Conservation (phyloP, 1,140 invertebrate species). For the Danaus melanippus region DNA sequence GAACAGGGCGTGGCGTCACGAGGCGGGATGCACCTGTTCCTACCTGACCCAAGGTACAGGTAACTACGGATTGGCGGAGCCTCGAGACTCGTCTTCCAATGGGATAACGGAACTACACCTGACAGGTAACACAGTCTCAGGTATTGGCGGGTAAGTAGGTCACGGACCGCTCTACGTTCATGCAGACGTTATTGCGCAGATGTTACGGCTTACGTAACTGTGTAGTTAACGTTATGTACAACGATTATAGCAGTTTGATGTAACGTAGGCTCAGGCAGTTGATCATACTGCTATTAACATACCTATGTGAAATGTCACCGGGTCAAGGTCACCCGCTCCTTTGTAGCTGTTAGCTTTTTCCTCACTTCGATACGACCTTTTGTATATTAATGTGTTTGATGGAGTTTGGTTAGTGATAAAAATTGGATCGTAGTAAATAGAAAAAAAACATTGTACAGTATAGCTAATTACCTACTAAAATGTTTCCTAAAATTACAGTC, state of each 20-base stretch:
- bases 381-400: too few relatives aligned
- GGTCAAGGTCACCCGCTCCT: too few relatives aligned
- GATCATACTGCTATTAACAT: too few relatives aligned
- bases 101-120: slow-evolving; percentile 20
- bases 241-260: neutral
- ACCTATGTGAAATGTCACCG: too few relatives aligned
- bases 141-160: slow-evolving; percentile 43
- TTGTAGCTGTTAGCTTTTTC: too few relatives aligned
- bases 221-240: slow-evolving; percentile 1
- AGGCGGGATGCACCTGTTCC: slow-evolving; percentile 43
- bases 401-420: too few relatives aligned
- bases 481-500: too few relatives aligned
- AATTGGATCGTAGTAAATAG: too few relatives aligned
- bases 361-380: too few relatives aligned
- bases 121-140: slow-evolving; percentile 30
- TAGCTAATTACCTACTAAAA: too few relatives aligned
- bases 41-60: slow-evolving; percentile 40
- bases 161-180: slow-evolving; percentile 16
- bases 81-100: slow-evolving; percentile 20
- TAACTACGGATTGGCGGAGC: slow-evolving; percentile 35
- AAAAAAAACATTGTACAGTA: too few relatives aligned
- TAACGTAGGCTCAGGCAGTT: too few relatives aligned
- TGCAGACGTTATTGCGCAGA: slow-evolving; percentile 3
- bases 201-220: slow-evolving; percentile 15
- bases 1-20: slow-evolving; percentile 45